These are phyloP conservation scores for Julus scandinavius DNA, from an alignment of 2,888 invertebrate species.

Conservation along the genomic window DNA sequence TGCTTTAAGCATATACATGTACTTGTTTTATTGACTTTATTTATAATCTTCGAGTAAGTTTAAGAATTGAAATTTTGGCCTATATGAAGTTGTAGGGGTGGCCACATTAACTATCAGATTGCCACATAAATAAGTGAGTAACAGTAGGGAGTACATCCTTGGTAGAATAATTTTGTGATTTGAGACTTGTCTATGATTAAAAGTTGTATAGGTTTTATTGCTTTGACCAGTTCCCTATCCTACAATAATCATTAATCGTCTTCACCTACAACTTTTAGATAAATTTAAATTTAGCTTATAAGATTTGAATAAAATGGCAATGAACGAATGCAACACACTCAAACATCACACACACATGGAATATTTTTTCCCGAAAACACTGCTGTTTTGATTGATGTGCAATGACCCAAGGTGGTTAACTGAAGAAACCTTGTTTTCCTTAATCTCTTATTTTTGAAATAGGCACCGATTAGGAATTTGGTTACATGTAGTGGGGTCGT, in stretches of 20 bases:
- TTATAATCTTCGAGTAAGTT: not conserved
- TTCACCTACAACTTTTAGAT: not conserved
- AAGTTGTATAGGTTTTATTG: conserved; percentile 29
- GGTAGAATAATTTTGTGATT: conserved; percentile 5
- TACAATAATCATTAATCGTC: conserved; percentile 11
- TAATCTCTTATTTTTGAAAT: conserved; percentile 5
- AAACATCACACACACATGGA: not conserved
- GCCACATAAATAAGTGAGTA: conserved; percentile 31
- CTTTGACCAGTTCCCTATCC: conserved; percentile 3
- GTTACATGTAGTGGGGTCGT: not conserved
- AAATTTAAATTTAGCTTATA: not conserved
- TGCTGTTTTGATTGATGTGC: not conserved
- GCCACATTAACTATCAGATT: conserved; percentile 7
- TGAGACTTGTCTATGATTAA: not conserved
- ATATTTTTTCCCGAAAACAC: not conserved
- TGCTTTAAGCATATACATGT: not conserved
- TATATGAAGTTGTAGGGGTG: conserved; percentile 34
- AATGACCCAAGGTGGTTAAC: conserved; percentile 6
- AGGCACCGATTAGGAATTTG: conserved; percentile 30
- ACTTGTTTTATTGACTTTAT: conserved; percentile 24
- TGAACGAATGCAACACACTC: not conserved
- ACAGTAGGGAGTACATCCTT: conserved; percentile 42
- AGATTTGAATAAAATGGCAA: not conserved
- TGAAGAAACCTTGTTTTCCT: conserved; percentile 20
- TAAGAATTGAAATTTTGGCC: not conserved